phyloP scores from a whole-genome alignment of 1,140 invertebrate genomes.

The Drosophila triauraria region DNA sequence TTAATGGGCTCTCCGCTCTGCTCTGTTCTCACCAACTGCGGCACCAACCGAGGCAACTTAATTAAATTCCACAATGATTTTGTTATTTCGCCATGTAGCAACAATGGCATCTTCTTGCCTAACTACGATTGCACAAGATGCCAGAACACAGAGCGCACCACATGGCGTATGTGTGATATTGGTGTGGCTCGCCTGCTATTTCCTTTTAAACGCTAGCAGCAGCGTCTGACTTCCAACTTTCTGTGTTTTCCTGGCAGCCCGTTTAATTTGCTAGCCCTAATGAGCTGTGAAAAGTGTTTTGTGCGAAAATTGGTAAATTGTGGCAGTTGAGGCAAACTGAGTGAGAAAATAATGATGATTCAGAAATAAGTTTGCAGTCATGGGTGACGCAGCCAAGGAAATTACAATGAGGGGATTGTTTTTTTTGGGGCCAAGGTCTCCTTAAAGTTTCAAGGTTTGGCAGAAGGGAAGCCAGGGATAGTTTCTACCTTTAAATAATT shows the following conservation, averaged over 20 bases:
- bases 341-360: constrained; percentile 32
- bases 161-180: constrained; percentile 69
- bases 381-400: constrained; percentile 2
- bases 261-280: constrained; percentile 42
- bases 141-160: constrained; percentile 44
- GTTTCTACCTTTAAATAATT: not conserved
- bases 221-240: constrained; percentile 3
- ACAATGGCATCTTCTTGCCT: constrained; percentile 34
- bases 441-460: not conserved
- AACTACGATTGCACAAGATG: constrained; percentile 34
- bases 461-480: not conserved
- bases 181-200: not conserved
- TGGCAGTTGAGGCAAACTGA: constrained; percentile 27
- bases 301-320: constrained; percentile 39
- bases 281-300: constrained; percentile 52
- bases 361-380: constrained; percentile 6
- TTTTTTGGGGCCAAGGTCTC: too few relatives aligned
- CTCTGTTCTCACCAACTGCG: constrained; percentile 21
- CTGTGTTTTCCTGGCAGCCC: constrained; percentile 23
- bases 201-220: constrained; percentile 11
- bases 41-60: constrained; percentile 48
- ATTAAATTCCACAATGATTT: constrained; percentile 80
- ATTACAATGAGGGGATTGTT: not conserved
- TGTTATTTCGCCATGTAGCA: constrained; percentile 57
- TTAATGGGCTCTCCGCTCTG: constrained; percentile 59